Percentiles rank a stretch among this genome's conserved stretches.
Evolutionary conservation across 2,797 vertebrate species (phyloP).

Genomic region (Pachyuromys duprasi): DNA sequence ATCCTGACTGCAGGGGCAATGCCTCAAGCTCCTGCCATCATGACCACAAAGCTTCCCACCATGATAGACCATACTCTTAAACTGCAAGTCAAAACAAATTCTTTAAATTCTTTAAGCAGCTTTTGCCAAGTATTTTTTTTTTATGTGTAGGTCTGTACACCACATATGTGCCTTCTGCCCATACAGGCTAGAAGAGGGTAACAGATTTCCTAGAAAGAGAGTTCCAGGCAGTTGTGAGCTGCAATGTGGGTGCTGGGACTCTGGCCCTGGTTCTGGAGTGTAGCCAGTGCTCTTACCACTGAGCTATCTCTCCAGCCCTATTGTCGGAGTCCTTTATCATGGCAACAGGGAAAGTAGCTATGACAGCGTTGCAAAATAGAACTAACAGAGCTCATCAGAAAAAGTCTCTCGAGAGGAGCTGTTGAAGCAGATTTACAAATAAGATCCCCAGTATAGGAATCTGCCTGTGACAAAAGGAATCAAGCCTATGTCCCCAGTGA

Average conservation of each 20-base stretch:
- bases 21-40: neutral
- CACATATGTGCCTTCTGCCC: neutral
- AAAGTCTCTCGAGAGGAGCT: neutral
- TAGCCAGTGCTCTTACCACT: neutral
- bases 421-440: neutral
- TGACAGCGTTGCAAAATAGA: neutral
- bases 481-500: neutral
- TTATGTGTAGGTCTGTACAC: neutral
- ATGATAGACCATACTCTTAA: neutral
- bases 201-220: neutral
- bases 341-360: neutral
- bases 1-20: neutral
- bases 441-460: neutral
- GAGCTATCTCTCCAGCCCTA: neutral
- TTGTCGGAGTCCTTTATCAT: neutral
- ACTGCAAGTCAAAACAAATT: neutral
- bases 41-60: neutral
- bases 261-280: neutral
- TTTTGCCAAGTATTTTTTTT: neutral
- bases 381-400: neutral
- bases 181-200: neutral
- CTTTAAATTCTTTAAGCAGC: neutral
- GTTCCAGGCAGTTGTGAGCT: neutral
- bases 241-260: neutral
- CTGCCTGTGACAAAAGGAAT: neutral